These are phyloP conservation scores for Poeciliopsis turrubarensis DNA, from an alignment of 2,113 vertebrate species.

Conservation along the genomic window DNA sequence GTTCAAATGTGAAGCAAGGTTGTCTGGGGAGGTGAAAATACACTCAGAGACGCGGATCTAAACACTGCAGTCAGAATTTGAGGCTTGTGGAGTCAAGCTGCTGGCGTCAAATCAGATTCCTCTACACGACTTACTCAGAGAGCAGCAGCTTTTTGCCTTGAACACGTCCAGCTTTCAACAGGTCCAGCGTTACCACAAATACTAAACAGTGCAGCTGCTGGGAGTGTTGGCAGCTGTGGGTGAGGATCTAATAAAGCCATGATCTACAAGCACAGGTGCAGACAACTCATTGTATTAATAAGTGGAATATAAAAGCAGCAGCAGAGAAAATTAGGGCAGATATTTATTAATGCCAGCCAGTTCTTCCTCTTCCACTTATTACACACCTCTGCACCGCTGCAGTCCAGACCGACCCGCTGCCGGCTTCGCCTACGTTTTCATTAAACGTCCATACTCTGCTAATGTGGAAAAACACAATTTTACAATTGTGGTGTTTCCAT, in stretches of 20 bases:
- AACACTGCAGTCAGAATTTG: neutral
- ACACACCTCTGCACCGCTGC: too few relatives aligned
- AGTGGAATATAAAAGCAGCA: neutral
- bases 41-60: neutral
- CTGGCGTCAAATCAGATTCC: neutral
- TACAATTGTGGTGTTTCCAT: too few relatives aligned
- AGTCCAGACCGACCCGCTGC: too few relatives aligned
- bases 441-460: too few relatives aligned
- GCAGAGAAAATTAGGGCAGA: neutral
- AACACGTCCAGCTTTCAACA: neutral
- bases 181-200: neutral
- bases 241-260: neutral
- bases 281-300: neutral
- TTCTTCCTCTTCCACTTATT: too few relatives aligned
- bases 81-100: constrained; percentile 1
- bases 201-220: neutral
- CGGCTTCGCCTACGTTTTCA: too few relatives aligned
- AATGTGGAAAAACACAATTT: too few relatives aligned
- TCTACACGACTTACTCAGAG: neutral
- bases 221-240: neutral
- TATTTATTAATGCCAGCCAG: neutral
- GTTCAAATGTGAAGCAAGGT: neutral
- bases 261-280: neutral
- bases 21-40: neutral
- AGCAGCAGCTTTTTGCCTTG: neutral